Conservation (phyloP, 2,888 invertebrate species). For the Tuta absoluta region DNA sequence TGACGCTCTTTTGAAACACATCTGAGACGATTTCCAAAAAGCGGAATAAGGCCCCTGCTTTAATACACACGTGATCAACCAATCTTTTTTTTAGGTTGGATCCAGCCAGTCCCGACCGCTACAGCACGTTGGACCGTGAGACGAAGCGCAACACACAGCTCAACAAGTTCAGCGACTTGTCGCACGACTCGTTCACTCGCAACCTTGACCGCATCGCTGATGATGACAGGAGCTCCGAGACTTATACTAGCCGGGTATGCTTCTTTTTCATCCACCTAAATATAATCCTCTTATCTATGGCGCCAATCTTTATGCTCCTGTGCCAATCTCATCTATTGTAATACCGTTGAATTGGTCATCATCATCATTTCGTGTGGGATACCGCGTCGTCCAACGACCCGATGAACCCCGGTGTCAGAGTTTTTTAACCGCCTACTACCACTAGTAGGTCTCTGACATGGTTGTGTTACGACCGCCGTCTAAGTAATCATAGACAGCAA, state of each 20-base stretch:
- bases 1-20: no score
- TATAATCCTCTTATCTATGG: background rate
- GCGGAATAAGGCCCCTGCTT: no score
- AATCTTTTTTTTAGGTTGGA: conserved; percentile 24
- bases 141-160: conserved; percentile 83
- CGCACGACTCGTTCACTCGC: conserved; percentile 69
- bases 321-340: no score
- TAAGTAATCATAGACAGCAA: no score
- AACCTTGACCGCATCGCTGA: conserved; percentile 73
- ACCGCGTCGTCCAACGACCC: no score
- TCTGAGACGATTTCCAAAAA: no score
- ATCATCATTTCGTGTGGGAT: no score
- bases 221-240: conserved; percentile 71
- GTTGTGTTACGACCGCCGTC: no score
- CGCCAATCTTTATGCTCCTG: background rate
- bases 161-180: conserved; percentile 77
- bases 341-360: no score
- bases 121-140: conserved; percentile 80
- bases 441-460: no score
- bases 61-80: no score
- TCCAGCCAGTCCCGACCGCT: conserved; percentile 69
- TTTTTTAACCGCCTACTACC: background rate
- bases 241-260: conserved; percentile 65
- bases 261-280: background rate
- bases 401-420: no score